Evolutionary conservation across 2,888 invertebrate genomes (phyloP).

Genomic region (Drosophila demipolita): DNA sequence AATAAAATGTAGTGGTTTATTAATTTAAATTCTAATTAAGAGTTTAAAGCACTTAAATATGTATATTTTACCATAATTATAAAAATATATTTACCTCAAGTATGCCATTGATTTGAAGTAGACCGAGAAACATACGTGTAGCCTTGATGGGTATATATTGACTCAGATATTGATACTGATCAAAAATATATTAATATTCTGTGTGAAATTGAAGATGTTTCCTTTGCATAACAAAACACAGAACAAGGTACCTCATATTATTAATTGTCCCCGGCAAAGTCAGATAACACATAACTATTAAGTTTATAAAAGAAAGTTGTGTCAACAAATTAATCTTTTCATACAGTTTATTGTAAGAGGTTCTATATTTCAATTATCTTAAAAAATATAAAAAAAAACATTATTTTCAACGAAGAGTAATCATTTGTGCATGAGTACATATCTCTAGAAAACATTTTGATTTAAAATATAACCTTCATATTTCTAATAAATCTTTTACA

Average conservation of each 20-base stretch:
- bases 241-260: not conserved
- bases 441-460: not conserved
- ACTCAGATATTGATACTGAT: not conserved
- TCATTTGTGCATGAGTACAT: not conserved
- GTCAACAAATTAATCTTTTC: no score
- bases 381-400: not conserved
- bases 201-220: not conserved
- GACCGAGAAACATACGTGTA: not conserved
- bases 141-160: not conserved
- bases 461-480: not conserved
- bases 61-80: not conserved
- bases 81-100: not conserved
- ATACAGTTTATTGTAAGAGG: no score
- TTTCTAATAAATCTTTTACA: not conserved
- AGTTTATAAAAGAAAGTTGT: no score
- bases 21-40: not conserved
- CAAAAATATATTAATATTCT: not conserved
- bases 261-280: not conserved
- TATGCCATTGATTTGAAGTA: not conserved
- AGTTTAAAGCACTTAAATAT: not conserved
- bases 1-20: not conserved
- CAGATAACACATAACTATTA: not conserved
- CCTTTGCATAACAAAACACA: not conserved
- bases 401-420: not conserved
- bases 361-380: not conserved